Base-by-base conservation (phyloP, 2,888 invertebrate species). In the Mythimna loreyi region DNA sequence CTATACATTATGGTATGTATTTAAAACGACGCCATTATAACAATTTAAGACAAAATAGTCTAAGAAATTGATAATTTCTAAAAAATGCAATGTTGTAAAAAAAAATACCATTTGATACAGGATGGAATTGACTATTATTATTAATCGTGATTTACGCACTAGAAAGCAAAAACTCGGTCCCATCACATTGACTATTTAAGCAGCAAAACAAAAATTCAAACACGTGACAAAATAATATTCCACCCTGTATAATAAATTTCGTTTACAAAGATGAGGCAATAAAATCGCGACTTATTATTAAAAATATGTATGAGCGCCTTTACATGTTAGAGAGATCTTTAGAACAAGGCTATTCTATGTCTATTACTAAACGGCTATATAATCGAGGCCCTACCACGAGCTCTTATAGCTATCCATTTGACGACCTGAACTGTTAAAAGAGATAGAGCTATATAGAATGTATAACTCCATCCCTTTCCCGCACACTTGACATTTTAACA, bases 1-100 rank as follows among this genome's bases (percentile, higher is more conserved):
- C 79, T 82, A 84, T 72, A 77, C 21, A 71, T 65, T 68, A 72
- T 21, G 70, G 80, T 78, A 85, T 86, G 71, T 86, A 86, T 83
- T 84, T 68, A 59, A 73, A 67, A 77, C 43, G 58, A 72, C 50
- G 33, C 25, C 47, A 7, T 49, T 56, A 58, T 21, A 62, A 78
- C 72, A 66, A 70, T 72, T 65, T 49, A 40, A 56, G 62, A 49
- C 19, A 21, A 49, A 61, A 58, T 30, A 40, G n/a, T 58, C 61
- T 19, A 60, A 60, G 33, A 47, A 57, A 61, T 49, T 64, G 28
- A 59, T 60, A 78, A 49, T 45, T 45, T 13, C 74, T 47, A 67
- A 79, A 78, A 72, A 73, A 72, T 73, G 66, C 75, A 72, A 78
- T 49, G 16, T 50, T 59, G 21, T 52, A 25, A 59, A 50, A 23